phyloP scores from a whole-genome alignment of 1,140 invertebrate species.

The Drosophila arawakana region DNA sequence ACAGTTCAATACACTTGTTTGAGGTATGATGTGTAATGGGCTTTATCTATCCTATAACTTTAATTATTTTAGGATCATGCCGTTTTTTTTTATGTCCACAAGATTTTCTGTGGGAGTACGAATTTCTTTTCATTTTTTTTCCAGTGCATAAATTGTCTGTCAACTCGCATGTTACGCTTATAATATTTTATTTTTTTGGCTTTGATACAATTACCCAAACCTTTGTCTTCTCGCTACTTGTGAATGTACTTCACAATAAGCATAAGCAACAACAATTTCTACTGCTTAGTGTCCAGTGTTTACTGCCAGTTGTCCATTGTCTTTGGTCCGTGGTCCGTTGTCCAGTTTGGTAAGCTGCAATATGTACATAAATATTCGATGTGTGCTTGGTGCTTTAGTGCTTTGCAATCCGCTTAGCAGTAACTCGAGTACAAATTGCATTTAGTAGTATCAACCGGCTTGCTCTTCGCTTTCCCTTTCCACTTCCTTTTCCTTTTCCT shows the following conservation, averaged over 20 bases:
- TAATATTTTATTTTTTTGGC: not conserved
- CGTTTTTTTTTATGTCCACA: too few species aligned
- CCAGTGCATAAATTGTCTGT: not conserved
- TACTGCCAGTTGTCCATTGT: not conserved
- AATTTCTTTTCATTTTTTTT: not conserved
- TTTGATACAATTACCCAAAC: slow-evolving; percentile 22
- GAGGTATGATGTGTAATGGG: not conserved
- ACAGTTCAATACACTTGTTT: not conserved
- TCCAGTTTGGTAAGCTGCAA: slow-evolving; percentile 32
- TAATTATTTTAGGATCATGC: not conserved
- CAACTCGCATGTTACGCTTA: not conserved
- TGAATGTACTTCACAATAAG: slow-evolving; percentile 7
- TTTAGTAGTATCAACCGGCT: slow-evolving; percentile 44
- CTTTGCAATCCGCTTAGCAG: slow-evolving; percentile 74
- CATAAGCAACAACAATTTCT: slow-evolving; percentile 5
- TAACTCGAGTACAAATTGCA: slow-evolving; percentile 78
- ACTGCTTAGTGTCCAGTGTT: slow-evolving; percentile 2
- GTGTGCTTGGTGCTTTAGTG: slow-evolving; percentile 52
- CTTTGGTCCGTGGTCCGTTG: not conserved
- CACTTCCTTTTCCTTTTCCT: slow-evolving; percentile 14
- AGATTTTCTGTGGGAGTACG: too few species aligned
- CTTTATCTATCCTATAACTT: not conserved
- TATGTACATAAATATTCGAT: slow-evolving; percentile 74
- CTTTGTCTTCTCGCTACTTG: not conserved
- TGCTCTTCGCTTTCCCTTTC: slow-evolving; percentile 28